Base-by-base conservation (phyloP, 2,888 invertebrate genomes). In the Platycheirus rosarum region DNA sequence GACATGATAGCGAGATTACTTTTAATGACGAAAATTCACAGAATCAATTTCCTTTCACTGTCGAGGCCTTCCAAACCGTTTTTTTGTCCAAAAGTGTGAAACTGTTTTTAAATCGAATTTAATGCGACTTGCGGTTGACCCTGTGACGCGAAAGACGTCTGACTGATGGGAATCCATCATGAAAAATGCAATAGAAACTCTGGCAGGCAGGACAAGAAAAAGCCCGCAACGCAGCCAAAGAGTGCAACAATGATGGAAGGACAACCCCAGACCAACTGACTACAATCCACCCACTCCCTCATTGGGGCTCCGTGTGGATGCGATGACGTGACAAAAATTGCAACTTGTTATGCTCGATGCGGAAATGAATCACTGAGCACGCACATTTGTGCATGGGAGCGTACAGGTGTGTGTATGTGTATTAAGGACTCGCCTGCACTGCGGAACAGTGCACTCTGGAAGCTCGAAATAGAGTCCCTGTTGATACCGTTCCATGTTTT, bases 361-460 rank as follows among this genome's bases (percentile, higher is more conserved):
- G 82, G 82, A 82, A 82, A 76, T 82, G 82, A 82, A 76, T 82
- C 82, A 82, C 76, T 82, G 82, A 82, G 71, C 82, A 82, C 82
- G 82, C 82, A 82, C 82, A 76, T 82, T 82, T 76, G 82, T 71
- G 66, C 82, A 82, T 66, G 14, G 70, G 14, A 48, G 66, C 66
- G 23, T 37, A 70, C 53, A 65, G 35, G 48, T 32, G 32, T 44
- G 20, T 23, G 26, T 9, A 7, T 51, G 53, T 55, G 16, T 37
- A 16, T 46, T 3, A 3, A 51, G 74, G 66, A 75, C 60, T 60
- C 35, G 16, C 13, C 37, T 5, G 9, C 9, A 14, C 42, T n/a
- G 14, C n/a, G n/a, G n/a, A n/a, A n/a, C 35, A 49, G 57, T 66
- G 37, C 51, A 75, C n/a, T n/a, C 23, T 51, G 42, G 51, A 42